These are phyloP conservation scores for Spodoptera picta DNA, from an alignment of 2,888 invertebrate genomes.

Conservation along the genomic window DNA sequence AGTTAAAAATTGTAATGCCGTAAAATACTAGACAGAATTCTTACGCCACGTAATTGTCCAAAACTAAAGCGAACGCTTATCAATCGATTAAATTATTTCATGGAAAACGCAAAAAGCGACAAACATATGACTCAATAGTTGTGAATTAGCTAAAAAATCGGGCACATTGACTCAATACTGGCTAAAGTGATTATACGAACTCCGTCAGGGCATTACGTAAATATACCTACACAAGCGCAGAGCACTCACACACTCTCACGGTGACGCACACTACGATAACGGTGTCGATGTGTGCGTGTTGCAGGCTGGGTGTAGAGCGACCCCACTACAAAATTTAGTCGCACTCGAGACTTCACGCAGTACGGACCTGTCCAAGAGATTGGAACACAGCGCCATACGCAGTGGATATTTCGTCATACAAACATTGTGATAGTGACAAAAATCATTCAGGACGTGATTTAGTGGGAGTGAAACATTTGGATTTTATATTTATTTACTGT, in stretches of 20 bases:
- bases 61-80: constrained; percentile 65
- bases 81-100: constrained; percentile 68
- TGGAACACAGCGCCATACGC: constrained; percentile 74
- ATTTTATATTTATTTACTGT: constrained; percentile 60
- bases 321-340: constrained; percentile 87
- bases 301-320: constrained; percentile 81
- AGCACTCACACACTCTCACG: constrained; percentile 65
- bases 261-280: constrained; percentile 40
- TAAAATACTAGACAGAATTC: constrained; percentile 47
- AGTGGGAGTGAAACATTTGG: constrained; percentile 82
- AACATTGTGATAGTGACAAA: constrained; percentile 85
- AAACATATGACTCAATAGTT: constrained; percentile 85
- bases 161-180: constrained; percentile 84
- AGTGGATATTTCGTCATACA: constrained; percentile 87
- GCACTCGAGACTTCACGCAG: constrained; percentile 76
- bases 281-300: constrained; percentile 71
- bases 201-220: constrained; percentile 82
- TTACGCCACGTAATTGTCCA: constrained; percentile 66
- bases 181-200: constrained; percentile 80
- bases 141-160: constrained; percentile 83
- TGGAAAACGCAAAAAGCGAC: constrained; percentile 65
- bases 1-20: constrained; percentile 40
- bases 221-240: constrained; percentile 73
- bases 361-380: constrained; percentile 75
- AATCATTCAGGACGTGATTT: constrained; percentile 79